A percentile compares a stretch with the other conserved stretches of the same genome.
Conservation (phyloP, 2,113 vertebrate genomes). For the Hippopotamus amphibius region DNA sequence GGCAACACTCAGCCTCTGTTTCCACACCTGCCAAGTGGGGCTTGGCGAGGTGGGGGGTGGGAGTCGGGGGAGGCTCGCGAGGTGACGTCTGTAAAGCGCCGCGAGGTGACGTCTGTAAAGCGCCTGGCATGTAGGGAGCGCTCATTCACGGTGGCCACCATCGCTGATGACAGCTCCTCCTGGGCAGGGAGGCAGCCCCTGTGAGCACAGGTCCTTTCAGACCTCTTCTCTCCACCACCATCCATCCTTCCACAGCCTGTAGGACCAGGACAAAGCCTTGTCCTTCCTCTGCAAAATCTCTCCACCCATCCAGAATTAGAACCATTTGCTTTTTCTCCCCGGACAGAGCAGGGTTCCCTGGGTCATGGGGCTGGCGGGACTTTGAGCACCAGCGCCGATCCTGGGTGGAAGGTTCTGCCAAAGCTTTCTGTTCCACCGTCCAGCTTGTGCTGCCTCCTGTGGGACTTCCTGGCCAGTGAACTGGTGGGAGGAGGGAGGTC, state of each 20-base stretch:
- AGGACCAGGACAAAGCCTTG: background rate
- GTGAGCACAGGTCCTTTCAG: background rate
- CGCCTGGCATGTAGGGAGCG: fast-evolving
- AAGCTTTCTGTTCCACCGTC: background rate
- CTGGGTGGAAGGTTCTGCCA: background rate
- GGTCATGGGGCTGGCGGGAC: fast-evolving
- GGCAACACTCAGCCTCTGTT: background rate
- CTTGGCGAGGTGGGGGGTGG: fast-evolving
- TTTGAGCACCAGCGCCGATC: fast-evolving
- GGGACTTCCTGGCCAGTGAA: background rate
- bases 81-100: background rate
- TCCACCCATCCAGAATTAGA: background rate
- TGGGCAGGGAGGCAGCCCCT: background rate
- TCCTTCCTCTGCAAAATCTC: background rate
- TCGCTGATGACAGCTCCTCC: background rate
- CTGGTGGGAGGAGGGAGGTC: background rate
- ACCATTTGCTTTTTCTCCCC: background rate
- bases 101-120: background rate
- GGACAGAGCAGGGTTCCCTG: background rate
- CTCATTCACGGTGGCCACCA: background rate
- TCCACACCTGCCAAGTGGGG: background rate
- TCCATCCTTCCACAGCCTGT: background rate
- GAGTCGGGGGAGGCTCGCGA: too few species aligned
- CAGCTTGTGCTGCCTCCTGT: conserved; percentile 62
- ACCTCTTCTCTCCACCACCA: background rate